Evolutionary conservation across 2,797 vertebrate genomes (phyloP).

Genomic region (Enteromius thamalakanensis): DNA sequence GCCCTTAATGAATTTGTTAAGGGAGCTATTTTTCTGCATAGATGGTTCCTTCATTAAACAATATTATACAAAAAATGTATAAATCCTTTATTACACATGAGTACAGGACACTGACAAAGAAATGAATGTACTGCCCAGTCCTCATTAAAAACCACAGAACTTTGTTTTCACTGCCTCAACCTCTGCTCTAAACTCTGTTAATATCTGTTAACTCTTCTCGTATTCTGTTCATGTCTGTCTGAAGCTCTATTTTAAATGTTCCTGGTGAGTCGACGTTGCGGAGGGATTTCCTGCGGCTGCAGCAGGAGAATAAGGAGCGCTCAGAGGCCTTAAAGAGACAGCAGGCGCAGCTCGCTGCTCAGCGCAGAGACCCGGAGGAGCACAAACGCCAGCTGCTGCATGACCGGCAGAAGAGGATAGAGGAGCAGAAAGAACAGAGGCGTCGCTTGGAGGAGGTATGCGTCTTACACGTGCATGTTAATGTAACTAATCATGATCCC

Average conservation of each 20-base stretch:
- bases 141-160: not conserved
- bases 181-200: not conserved
- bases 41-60: not conserved
- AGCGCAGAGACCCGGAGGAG: constrained; percentile 88
- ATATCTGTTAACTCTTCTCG: constrained; percentile 1
- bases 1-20: constrained; percentile 1
- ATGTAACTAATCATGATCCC: not conserved
- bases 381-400: constrained; percentile 90
- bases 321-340: constrained; percentile 87
- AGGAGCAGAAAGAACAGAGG: constrained; percentile 92
- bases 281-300: constrained; percentile 90
- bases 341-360: constrained; percentile 85
- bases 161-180: not conserved
- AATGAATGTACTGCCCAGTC: not conserved
- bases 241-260: constrained; percentile 91
- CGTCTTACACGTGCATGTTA: not conserved
- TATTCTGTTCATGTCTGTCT: constrained; percentile 11
- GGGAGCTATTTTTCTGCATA: not conserved
- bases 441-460: constrained; percentile 89
- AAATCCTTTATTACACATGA: not conserved
- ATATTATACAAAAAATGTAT: not conserved
- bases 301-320: constrained; percentile 92
- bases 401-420: constrained; percentile 90
- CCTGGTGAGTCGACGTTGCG: constrained; percentile 91
- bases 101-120: not conserved